Conservation (phyloP, 2,797 vertebrate species). For the Pteropus rufus region DNA sequence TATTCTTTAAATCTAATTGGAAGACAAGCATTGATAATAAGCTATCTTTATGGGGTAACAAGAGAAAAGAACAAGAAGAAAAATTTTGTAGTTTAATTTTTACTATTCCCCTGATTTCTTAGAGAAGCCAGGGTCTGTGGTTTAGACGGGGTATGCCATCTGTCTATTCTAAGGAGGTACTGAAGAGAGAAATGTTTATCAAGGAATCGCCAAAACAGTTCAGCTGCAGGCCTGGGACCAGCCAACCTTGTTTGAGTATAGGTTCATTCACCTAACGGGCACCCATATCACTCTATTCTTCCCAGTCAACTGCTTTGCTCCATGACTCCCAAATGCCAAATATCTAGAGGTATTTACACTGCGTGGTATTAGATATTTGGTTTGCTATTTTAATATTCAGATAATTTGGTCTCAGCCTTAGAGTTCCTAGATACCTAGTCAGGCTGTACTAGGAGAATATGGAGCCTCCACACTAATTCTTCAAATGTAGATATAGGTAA, state of each 20-base stretch:
- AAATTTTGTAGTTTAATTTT: conserved; percentile 40
- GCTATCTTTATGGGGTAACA: background rate
- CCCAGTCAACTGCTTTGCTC: background rate
- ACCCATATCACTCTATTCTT: background rate
- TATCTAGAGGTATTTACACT: background rate
- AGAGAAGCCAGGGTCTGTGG: background rate
- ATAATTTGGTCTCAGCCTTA: background rate
- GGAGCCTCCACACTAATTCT: background rate
- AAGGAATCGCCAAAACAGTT: background rate
- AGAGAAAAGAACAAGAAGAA: background rate
- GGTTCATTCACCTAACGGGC: background rate
- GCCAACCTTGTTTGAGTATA: background rate
- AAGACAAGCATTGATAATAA: conserved; percentile 23
- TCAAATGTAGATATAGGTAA: background rate
- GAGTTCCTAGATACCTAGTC: background rate
- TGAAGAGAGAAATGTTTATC: conserved; percentile 43
- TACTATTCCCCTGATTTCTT: conserved; percentile 14
- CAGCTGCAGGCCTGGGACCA: background rate
- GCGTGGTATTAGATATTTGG: background rate
- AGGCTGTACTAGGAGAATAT: background rate
- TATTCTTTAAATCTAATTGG: background rate
- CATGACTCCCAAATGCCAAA: background rate
- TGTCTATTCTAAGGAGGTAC: conserved; percentile 33
- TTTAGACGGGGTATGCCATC: background rate
- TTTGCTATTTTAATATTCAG: conserved; percentile 28